A percentile compares a stretch with the other conserved stretches of the same genome.
These are phyloP conservation scores for Salvelinus namaycush DNA, from an alignment of 2,113 vertebrate genomes.

Conservation along the genomic window DNA sequence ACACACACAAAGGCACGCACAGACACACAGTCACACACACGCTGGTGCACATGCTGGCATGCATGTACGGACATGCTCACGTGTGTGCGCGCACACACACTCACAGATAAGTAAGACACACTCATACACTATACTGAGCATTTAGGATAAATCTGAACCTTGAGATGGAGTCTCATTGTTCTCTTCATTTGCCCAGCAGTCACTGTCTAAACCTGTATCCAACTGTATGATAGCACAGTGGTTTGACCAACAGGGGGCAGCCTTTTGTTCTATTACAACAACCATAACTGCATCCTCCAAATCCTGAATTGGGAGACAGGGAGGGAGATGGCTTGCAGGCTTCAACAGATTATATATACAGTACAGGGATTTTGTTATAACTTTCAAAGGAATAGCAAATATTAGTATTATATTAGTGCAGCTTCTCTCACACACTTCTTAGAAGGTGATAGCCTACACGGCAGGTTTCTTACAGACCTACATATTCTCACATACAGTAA, in stretches of 20 bases:
- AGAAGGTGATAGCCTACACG: too few relatives aligned
- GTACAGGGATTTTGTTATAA: background rate
- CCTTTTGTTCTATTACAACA: conserved; percentile 48
- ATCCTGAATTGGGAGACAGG: background rate
- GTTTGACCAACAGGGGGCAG: conserved; percentile 68
- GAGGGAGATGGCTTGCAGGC: background rate
- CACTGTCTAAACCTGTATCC: background rate
- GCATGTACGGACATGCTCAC: background rate
- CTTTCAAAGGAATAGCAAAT: background rate
- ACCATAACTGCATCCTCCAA: too few relatives aligned
- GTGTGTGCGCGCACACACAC: background rate
- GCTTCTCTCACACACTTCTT: too few relatives aligned
- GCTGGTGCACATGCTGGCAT: background rate
- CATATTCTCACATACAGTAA: too few relatives aligned
- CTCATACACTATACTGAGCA: background rate
- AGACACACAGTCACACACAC: background rate
- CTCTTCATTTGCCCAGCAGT: background rate
- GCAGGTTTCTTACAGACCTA: too few relatives aligned
- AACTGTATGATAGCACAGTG: conserved; percentile 15
- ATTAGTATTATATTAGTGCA: too few relatives aligned
- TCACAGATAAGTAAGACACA: background rate
- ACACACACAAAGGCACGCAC: background rate
- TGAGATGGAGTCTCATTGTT: too few relatives aligned
- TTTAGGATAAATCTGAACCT: too few relatives aligned
- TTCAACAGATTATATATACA: background rate